Evolutionary conservation across 2,113 vertebrate species (phyloP), one percentile per base, ranked within the genome.

Genomic region (Saguinus midas): DNA sequence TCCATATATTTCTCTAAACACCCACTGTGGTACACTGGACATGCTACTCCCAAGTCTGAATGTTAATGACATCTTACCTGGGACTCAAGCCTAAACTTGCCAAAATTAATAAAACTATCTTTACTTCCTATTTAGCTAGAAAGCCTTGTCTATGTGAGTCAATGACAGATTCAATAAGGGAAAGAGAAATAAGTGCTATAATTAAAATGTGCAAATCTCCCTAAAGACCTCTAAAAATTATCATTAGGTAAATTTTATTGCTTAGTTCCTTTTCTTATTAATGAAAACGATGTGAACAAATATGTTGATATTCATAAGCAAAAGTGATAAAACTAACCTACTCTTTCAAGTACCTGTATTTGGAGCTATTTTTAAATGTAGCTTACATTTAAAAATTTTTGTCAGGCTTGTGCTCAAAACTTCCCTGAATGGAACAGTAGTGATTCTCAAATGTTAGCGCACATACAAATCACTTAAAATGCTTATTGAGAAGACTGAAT

Each of bases 241-340:
- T 58, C 16, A 87, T 0, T 66, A 27, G 61, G 58, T 8, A 96
- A 3, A 0, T n/a, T 80, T 95, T 70, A 58, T 70, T 93, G 37
- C 29, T 73, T 76, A 76, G 45, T 75, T 95, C 11, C 21, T 12
- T 82, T 81, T 80, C 14, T 58, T 96, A 83, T 83, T 80, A 48
- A 21, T 95, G 8, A 93, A 93, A 90, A 91, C 4, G 18, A 14
- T 25, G 29, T 70, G 70, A 92, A 93, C 21, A 95, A 94, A 89
- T 35, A 91, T 14, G 25, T 17, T 70, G 40, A 80, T 70, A 14
- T 55, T 90, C 1, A 86, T 1, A 83, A 40, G 45, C 25, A 58
- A 97, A 94, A 91, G 32, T 82, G 48, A 76, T 75, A 91, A 93
- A 93, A 90, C 8, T 89, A 55, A 78, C 13, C 5, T 55, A 58